phyloP scores from a whole-genome alignment of 2,113 vertebrate species.

The Perccottus glenii region DNA sequence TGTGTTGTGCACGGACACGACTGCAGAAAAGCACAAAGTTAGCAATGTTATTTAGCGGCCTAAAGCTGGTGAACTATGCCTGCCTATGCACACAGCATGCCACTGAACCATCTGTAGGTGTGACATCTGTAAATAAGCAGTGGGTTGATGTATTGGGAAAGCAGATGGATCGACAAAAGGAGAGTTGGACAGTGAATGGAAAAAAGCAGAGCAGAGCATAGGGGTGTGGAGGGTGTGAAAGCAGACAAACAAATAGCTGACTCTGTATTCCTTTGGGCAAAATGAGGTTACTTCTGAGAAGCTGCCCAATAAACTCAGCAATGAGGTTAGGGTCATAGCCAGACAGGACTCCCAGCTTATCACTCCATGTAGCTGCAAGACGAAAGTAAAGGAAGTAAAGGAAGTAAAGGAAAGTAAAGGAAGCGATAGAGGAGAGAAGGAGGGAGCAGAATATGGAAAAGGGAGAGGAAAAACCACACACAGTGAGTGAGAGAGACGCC shows the following conservation, averaged over 20 bases:
- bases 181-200: slow-evolving; percentile 13
- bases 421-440: neutral
- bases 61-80: slow-evolving; percentile 44
- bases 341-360: slow-evolving; percentile 62
- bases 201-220: slow-evolving; percentile 13
- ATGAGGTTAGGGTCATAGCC: slow-evolving; percentile 69
- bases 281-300: slow-evolving; percentile 70
- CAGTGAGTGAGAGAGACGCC: slow-evolving; percentile 21
- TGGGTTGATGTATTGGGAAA: slow-evolving; percentile 34
- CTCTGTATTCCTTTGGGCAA: slow-evolving; percentile 64
- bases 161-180: slow-evolving; percentile 27
- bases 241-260: slow-evolving; percentile 71
- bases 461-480: neutral
- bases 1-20: slow-evolving; percentile 23
- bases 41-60: slow-evolving; percentile 45
- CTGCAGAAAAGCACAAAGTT: slow-evolving; percentile 58
- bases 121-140: neutral
- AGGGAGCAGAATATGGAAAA: slow-evolving; percentile 19
- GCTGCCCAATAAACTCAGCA: slow-evolving; percentile 71
- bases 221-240: slow-evolving; percentile 21
- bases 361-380: slow-evolving; percentile 49
- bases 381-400: neutral
- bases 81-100: slow-evolving; percentile 14
- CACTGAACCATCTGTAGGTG: slow-evolving; percentile 28
- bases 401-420: slow-evolving; percentile 1